phyloP scores from a whole-genome alignment of 2,888 invertebrate genomes.

The Parnassius apollo region DNA sequence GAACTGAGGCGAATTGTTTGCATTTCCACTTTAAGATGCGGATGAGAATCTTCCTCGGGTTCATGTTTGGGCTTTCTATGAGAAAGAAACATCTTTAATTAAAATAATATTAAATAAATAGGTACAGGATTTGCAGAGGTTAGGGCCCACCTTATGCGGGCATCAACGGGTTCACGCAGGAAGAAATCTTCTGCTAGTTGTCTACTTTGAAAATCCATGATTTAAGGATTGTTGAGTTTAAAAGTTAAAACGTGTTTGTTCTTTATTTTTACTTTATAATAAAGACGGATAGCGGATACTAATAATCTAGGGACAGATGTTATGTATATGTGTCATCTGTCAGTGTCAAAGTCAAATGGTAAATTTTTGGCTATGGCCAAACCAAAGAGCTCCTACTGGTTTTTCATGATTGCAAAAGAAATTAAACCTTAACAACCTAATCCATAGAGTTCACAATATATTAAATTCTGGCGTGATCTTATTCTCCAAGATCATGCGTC shows the following conservation, averaged over 20 bases:
- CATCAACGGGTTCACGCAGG: slow-evolving; percentile 81
- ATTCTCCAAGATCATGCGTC: too few species aligned
- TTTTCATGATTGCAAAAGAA: too few species aligned
- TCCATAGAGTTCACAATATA: too few species aligned
- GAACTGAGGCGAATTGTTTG: slow-evolving; percentile 86
- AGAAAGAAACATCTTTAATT: slow-evolving; percentile 18
- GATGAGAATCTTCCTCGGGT: slow-evolving; percentile 70
- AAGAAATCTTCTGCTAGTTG: slow-evolving; percentile 84
- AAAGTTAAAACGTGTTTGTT: slow-evolving; percentile 25
- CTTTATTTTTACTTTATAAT: neutral
- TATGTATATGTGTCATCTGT: too few species aligned
- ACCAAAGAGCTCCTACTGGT: too few species aligned
- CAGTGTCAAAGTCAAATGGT: too few species aligned
- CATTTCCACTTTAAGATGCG: slow-evolving; percentile 86
- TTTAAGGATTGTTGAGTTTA: slow-evolving; percentile 14
- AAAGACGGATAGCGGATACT: neutral
- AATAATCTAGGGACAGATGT: too few species aligned
- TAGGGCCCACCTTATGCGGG: slow-evolving; percentile 78
- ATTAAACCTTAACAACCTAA: too few species aligned
- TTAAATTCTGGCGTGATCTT: too few species aligned
- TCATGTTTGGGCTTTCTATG: slow-evolving; percentile 66
- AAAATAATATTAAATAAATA: slow-evolving; percentile 35
- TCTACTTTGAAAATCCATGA: slow-evolving; percentile 81
- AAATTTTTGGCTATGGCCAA: too few species aligned
- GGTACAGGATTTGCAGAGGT: slow-evolving; percentile 7